Conservation (phyloP, 2,888 invertebrate species). For the Campopleginae sp. region DNA sequence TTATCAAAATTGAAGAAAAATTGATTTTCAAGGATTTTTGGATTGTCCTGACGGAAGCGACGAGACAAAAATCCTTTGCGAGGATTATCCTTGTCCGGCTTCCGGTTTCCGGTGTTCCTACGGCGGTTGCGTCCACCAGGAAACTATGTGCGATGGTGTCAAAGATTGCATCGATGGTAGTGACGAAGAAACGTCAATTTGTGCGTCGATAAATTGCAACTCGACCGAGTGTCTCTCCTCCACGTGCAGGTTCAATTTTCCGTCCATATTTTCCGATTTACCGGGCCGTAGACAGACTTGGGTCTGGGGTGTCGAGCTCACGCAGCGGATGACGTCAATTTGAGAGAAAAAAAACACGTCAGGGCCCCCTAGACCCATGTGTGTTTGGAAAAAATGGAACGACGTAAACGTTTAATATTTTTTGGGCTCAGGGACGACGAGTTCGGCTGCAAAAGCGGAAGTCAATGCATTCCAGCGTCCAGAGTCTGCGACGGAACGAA, state of each 20-base stretch:
- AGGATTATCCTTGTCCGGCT: constrained; percentile 73
- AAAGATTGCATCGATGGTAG: constrained; percentile 77
- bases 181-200: constrained; percentile 72
- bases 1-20: not conserved
- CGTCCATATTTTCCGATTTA: not conserved
- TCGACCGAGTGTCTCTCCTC: constrained; percentile 67
- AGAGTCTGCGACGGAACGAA: constrained; percentile 75
- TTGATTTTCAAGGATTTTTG: constrained; percentile 68
- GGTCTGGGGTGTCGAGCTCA: too few relatives aligned
- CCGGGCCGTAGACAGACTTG: not conserved
- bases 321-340: too few relatives aligned
- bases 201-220: constrained; percentile 71
- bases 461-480: constrained; percentile 71
- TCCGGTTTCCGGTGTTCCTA: constrained; percentile 74
- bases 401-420: not conserved
- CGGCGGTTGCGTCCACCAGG: constrained; percentile 76
- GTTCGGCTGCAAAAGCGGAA: constrained; percentile 72
- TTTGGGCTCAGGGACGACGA: constrained; percentile 66
- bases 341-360: too few relatives aligned
- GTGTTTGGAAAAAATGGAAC: too few relatives aligned
- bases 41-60: constrained; percentile 77
- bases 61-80: constrained; percentile 72
- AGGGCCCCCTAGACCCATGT: too few relatives aligned
- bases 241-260: constrained; percentile 72
- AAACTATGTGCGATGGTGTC: constrained; percentile 75